These are phyloP conservation scores for Argyresthia albistria DNA, from an alignment of 2,888 invertebrate genomes.

Conservation along the genomic window DNA sequence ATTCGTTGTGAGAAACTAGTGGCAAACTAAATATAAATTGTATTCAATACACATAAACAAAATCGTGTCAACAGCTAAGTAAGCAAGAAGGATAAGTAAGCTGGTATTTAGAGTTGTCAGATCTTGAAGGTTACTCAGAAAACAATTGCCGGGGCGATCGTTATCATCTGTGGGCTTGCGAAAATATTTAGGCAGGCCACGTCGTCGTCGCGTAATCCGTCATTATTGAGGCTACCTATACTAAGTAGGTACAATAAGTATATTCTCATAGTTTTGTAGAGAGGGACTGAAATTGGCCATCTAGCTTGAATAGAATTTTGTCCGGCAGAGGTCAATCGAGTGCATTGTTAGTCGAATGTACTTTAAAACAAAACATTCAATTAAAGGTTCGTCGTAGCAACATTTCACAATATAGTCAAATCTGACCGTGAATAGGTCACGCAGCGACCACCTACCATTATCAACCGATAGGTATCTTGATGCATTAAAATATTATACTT, in stretches of 20 bases:
- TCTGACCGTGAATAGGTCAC: constrained; percentile 3
- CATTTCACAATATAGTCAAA: constrained; percentile 2
- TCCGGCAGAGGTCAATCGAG: too few relatives aligned
- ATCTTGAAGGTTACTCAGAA: constrained; percentile 11
- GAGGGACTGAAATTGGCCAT: too few relatives aligned
- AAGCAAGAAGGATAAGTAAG: too few relatives aligned
- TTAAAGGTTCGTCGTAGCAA: background rate
- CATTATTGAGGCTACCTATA: background rate
- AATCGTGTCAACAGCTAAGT: background rate
- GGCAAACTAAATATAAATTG: background rate
- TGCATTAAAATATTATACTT: constrained; percentile 16
- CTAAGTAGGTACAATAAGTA: too few relatives aligned
- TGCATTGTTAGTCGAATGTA: background rate
- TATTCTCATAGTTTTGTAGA: too few relatives aligned
- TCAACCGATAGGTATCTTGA: constrained; percentile 18
- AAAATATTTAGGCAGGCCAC: constrained; percentile 12
- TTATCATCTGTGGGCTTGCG: constrained; percentile 23
- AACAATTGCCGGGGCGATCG: constrained; percentile 25
- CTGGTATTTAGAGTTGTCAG: too few relatives aligned
- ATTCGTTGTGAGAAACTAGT: too few relatives aligned
- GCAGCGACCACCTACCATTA: constrained; percentile 15
- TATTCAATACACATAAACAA: background rate
- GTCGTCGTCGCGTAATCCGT: constrained; percentile 6
- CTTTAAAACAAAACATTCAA: background rate
- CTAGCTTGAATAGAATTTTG: too few relatives aligned